Percentiles rank a stretch among this genome's conserved stretches.
These are phyloP conservation scores for Motacilla tschutschensis DNA, from an alignment of 2,113 vertebrate genomes.

Conservation along the genomic window DNA sequence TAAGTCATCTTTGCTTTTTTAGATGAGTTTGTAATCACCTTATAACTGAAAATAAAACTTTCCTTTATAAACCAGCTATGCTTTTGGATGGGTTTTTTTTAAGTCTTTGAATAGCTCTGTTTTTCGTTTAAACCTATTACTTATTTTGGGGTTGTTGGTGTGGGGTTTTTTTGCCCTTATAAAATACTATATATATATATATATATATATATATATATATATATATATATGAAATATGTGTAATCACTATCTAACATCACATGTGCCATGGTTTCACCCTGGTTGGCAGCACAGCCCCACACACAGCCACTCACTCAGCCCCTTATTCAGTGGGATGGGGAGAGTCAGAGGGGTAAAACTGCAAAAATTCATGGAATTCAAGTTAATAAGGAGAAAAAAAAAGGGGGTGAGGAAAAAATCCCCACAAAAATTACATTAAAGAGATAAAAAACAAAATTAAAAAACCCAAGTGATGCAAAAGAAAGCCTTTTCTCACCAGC, in stretches of 20 bases:
- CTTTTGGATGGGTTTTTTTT: neutral
- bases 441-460: neutral
- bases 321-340: neutral
- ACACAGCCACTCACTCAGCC: neutral
- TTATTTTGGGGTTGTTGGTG: neutral
- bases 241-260: neutral
- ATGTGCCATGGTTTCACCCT: neutral
- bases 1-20: constrained; percentile 81
- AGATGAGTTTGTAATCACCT: constrained; percentile 82
- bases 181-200: neutral
- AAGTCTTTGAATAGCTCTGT: neutral
- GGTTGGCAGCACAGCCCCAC: neutral
- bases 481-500: neutral
- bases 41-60: constrained; percentile 79
- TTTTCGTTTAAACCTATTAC: neutral
- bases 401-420: accelerated
- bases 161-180: neutral
- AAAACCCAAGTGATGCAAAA: neutral
- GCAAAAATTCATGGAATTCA: neutral
- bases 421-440: neutral
- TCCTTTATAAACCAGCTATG: constrained; percentile 66
- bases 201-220: neutral
- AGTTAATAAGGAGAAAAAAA: neutral
- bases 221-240: neutral
- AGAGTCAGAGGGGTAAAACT: neutral